Conservation (phyloP, 2,113 vertebrate species). For the Notarius quadriscutis region DNA sequence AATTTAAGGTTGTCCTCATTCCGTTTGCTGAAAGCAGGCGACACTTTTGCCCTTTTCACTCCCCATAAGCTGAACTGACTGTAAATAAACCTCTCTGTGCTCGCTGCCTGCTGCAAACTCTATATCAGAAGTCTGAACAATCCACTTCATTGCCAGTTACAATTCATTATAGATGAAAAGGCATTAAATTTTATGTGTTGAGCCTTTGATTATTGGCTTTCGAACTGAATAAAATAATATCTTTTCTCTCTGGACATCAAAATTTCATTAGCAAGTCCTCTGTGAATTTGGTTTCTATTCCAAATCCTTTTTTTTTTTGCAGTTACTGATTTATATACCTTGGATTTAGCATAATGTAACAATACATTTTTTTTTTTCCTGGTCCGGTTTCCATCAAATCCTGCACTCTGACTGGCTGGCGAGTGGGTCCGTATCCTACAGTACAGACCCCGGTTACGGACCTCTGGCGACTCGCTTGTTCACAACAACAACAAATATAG, state of each 20-base stretch:
- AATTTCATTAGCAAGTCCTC: slow-evolving; percentile 49
- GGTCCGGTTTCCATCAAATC: too few relatives aligned
- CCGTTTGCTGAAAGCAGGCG: slow-evolving; percentile 30
- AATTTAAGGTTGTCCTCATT: slow-evolving; percentile 6
- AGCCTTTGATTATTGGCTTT: slow-evolving; percentile 49
- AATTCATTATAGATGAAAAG: slow-evolving; percentile 49
- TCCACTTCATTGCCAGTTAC: slow-evolving; percentile 39
- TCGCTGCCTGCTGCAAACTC: slow-evolving; percentile 7
- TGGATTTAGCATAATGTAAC: slow-evolving; percentile 6
- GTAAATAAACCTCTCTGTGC: slow-evolving; percentile 28
- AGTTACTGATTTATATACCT: slow-evolving; percentile 15
- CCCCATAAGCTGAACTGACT: background rate
- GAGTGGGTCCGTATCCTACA: too few relatives aligned
- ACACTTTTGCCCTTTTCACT: slow-evolving; percentile 47
- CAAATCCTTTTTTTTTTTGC: background rate
- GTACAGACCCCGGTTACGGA: too few relatives aligned
- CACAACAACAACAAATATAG: too few relatives aligned
- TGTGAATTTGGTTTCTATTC: slow-evolving; percentile 33
- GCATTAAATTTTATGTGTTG: slow-evolving; percentile 40
- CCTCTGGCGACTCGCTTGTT: too few relatives aligned
- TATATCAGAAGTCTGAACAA: slow-evolving; percentile 39
- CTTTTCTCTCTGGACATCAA: slow-evolving; percentile 50
- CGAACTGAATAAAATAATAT: slow-evolving; percentile 52
- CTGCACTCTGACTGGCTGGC: too few relatives aligned
- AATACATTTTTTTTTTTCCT: background rate